Evolutionary conservation across 1,140 invertebrate species (phyloP), one percentile per base, ranked within the genome.

Genomic region (Drosophila seguyi): DNA sequence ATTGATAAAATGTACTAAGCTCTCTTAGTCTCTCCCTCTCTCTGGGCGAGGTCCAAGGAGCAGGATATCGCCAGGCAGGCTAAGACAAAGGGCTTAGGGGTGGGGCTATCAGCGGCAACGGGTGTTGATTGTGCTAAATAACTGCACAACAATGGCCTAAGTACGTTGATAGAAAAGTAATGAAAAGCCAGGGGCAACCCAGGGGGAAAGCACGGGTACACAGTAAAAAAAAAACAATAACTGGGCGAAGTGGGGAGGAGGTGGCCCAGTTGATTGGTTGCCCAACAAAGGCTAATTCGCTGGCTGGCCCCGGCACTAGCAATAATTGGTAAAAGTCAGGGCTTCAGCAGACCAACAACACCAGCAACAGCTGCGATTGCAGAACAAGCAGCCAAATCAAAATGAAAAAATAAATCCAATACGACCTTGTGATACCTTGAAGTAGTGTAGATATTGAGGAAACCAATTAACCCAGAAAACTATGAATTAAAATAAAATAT

Each of bases 121-220:
- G 72, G 84, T 88, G 84, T 88, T 88, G 84, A 88, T 88, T 88
- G 84, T 88, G 84, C 84, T 88, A 88, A 88, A 90, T 88, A 88
- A 88, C 84, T 88, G 85, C 81, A 81, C 85, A 88, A 88, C 84
- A 88, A 88, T 88, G 85, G 83, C 83, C 83, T 88, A 88, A 88
- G 84, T 88, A 90, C 84, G 84, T 90, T 88, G 85, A 90, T 88
- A 90, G 84, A 88, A 88, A 88, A 88, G 85, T 88, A 88, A 88
- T 88, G 84, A 88, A 88, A 88, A 75, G 63, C 78, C 79, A 60
- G 71, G 62, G 68, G 61, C 52, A 29, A 50, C 34, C 42, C 20
- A 56, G 22, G 20, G 41, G 62, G 41, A 65, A 67, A 39, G 31
- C 36, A 16, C 18, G 31, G 18, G 31, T 38, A 20, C 41, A 39